Conservation (phyloP, 2,797 vertebrate species). For the Sebastes vulpes region DNA sequence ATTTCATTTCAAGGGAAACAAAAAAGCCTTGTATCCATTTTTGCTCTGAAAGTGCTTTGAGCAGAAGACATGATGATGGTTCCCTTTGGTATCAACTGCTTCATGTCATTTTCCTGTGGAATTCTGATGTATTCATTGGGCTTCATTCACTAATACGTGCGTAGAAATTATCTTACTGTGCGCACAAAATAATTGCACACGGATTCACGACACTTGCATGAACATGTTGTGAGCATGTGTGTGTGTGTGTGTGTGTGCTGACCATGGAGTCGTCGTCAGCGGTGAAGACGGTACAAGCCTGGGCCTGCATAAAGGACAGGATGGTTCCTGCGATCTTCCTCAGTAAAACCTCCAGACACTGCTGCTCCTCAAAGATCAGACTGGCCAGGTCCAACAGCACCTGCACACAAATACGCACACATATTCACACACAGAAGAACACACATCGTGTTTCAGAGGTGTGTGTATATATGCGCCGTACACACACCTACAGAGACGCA, state of each 20-base stretch:
- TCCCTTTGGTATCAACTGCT: neutral
- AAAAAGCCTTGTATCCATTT: neutral
- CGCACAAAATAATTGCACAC: no score
- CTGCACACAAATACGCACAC: constrained; percentile 70
- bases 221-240: neutral
- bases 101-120: neutral
- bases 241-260: constrained; percentile 21
- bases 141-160: no score
- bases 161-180: no score
- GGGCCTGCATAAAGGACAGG: constrained; percentile 97
- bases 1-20: neutral
- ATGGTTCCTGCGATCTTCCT: constrained; percentile 97
- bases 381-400: constrained; percentile 96
- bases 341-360: constrained; percentile 93
- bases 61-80: neutral
- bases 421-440: neutral
- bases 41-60: neutral
- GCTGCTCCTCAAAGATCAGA: constrained; percentile 97
- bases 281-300: constrained; percentile 95
- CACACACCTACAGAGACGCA: neutral
- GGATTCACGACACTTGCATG: neutral
- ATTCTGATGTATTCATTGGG: neutral
- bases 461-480: neutral
- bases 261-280: constrained; percentile 90
- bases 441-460: neutral